Percentiles rank a stretch among this genome's conserved stretches.
Evolutionary conservation across 2,797 vertebrate species (phyloP).

Genomic region (Lacerta viridis): DNA sequence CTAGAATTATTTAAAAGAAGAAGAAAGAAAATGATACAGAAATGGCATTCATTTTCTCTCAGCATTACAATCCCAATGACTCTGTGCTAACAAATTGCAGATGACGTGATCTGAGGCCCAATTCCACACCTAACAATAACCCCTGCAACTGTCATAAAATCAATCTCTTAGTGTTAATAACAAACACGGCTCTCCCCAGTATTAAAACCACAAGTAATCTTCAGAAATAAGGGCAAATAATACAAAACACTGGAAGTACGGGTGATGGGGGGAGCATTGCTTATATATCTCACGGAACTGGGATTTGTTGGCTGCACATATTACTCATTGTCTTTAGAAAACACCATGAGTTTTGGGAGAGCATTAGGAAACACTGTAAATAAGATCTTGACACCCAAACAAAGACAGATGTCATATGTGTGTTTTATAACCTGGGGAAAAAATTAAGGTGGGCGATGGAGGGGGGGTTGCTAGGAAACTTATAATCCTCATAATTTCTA

Average conservation of each 20-base stretch:
- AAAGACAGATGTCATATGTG: not conserved
- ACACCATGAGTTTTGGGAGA: not conserved
- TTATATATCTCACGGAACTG: not conserved
- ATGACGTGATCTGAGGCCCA: slow-evolving; percentile 24
- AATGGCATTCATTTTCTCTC: not conserved
- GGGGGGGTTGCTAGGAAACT: too few relatives aligned
- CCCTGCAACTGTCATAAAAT: slow-evolving; percentile 25
- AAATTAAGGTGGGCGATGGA: too few relatives aligned
- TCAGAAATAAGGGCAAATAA: not conserved
- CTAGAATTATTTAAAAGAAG: not conserved
- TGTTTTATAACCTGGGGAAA: not conserved
- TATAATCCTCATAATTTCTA: slow-evolving; percentile 8
- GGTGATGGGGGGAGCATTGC: not conserved
- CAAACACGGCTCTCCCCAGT: slow-evolving; percentile 11
- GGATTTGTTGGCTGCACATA: not conserved
- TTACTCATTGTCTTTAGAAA: not conserved
- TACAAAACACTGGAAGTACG: not conserved
- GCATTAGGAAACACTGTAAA: slow-evolving; percentile 16
- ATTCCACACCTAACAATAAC: slow-evolving; percentile 25
- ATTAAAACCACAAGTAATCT: slow-evolving; percentile 27
- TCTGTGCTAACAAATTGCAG: slow-evolving; percentile 4
- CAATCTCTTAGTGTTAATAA: not conserved
- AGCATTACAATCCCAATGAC: not conserved
- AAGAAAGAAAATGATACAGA: not conserved
- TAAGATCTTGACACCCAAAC: slow-evolving; percentile 8